These are phyloP conservation scores for Mesodorylaimus sp. DNA, from an alignment of 2,888 invertebrate species.

Conservation along the genomic window DNA sequence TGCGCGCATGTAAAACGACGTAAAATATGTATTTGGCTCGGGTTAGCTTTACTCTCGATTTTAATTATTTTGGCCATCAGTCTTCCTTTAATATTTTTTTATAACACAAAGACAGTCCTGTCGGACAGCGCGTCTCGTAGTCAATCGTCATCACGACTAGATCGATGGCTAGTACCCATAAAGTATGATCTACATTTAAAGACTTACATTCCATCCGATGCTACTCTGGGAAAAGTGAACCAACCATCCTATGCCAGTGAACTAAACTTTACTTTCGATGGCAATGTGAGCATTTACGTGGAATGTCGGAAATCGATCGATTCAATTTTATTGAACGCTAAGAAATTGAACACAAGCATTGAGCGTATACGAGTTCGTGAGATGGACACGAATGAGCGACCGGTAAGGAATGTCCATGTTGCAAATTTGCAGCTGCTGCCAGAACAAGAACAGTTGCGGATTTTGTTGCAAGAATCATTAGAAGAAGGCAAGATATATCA, in stretches of 20 bases:
- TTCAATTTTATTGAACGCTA: not conserved
- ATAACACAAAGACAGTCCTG: no score
- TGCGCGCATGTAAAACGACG: no score
- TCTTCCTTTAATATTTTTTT: no score
- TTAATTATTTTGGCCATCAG: no score
- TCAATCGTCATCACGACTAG: no score
- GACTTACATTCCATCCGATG: not conserved
- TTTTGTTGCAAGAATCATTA: not conserved
- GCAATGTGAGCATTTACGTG: not conserved
- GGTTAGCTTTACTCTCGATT: no score
- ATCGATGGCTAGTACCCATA: not conserved
- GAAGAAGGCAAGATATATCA: not conserved
- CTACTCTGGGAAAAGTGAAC: no score
- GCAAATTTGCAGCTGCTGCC: not conserved
- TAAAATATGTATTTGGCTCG: no score
- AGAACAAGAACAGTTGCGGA: not conserved
- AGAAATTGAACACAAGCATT: not conserved
- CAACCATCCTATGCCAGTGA: not conserved
- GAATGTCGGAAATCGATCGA: not conserved
- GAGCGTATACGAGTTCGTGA: not conserved
- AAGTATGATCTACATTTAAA: not conserved
- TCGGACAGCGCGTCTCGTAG: no score
- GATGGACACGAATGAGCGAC: not conserved
- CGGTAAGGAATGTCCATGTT: not conserved
- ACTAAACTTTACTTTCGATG: constrained; percentile 1